Percentiles rank a stretch among this genome's conserved stretches.
Conservation (phyloP, 2,888 invertebrate genomes). For the Agrotis puta region DNA sequence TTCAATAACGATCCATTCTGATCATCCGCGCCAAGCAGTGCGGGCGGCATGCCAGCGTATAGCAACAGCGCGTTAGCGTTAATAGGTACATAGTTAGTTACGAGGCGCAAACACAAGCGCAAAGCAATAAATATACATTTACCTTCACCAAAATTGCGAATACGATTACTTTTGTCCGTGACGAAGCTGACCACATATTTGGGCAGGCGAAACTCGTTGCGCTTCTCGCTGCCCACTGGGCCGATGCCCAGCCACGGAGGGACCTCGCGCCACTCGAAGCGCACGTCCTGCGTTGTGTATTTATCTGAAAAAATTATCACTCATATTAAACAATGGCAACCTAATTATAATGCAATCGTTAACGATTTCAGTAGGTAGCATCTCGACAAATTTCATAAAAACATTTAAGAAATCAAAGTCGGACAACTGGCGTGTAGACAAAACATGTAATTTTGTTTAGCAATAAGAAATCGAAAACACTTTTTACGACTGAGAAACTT, state of each 20-base stretch:
- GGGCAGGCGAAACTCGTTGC: slow-evolving; percentile 91
- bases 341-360: slow-evolving; percentile 42
- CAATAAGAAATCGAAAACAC: slow-evolving; percentile 54
- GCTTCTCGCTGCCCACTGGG: slow-evolving; percentile 87
- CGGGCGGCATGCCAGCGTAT: slow-evolving; percentile 77
- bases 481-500: slow-evolving; percentile 52
- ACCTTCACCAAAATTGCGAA: slow-evolving; percentile 92
- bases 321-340: slow-evolving; percentile 23
- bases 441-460: slow-evolving; percentile 63
- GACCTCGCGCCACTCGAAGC: slow-evolving; percentile 92
- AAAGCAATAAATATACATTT: slow-evolving; percentile 90
- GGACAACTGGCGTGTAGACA: slow-evolving; percentile 67
- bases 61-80: slow-evolving; percentile 80
- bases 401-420: slow-evolving; percentile 56
- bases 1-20: slow-evolving; percentile 54
- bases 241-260: slow-evolving; percentile 88
- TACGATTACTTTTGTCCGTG: slow-evolving; percentile 91
- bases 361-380: slow-evolving; percentile 33
- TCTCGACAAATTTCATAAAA: slow-evolving; percentile 43
- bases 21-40: slow-evolving; percentile 77
- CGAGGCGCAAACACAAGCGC: slow-evolving; percentile 87
- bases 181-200: slow-evolving; percentile 92
- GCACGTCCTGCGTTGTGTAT: slow-evolving; percentile 91
- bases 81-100: slow-evolving; percentile 82
- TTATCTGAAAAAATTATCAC: slow-evolving; percentile 79